Evolutionary conservation across 1,140 invertebrate genomes (phyloP), one percentile per base, ranked within the genome.

Genomic region (Drosophila kanapiae): DNA sequence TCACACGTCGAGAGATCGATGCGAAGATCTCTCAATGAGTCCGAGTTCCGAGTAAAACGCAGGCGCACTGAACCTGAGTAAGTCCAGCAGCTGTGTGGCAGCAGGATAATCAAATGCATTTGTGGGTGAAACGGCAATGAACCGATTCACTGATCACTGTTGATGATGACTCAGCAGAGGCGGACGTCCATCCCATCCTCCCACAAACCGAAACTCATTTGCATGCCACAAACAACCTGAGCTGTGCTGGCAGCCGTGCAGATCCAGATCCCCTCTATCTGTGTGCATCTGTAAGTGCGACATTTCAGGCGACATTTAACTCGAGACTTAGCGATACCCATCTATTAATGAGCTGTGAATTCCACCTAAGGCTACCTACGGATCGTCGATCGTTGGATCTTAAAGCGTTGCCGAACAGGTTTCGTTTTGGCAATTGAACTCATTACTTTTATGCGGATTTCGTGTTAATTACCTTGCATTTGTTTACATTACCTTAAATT

Each of bases 391-490:
- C 49, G 16, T 6, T 27, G 16, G 40, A 58, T 51, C 37, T 56
- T 37, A 13, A n/a, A 47, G 40, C 54, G n/a, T 31, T 51, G 53
- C 48, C 42, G 10, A 78, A 77, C 74, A 53, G 57, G 79, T 86
- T 87, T 87, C 70, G 59, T 79, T 79, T 77, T 79, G 80, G 63
- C 64, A 78, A 53, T 79, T 88, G 80, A 87, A 83, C 84, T 67
- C 84, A 87, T 87, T 88, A 88, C 64, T 88, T 87, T 88, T 71
- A 88, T 88, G 80, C 76, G 85, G 70, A 80, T 84, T 88, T 87
- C 83, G 84, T 83, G 84, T 70, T 87, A 87, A 87, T 88, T 87
- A 56, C 80, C 49, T 58, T 84, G 77, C 80, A 88, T 84, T 87
- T 88, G 80, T 83, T 87, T 84, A 84, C 83, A 87, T 83, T 88